Evolutionary conservation across 2,888 invertebrate species (phyloP).

Genomic region (Hanleya hanleyi): DNA sequence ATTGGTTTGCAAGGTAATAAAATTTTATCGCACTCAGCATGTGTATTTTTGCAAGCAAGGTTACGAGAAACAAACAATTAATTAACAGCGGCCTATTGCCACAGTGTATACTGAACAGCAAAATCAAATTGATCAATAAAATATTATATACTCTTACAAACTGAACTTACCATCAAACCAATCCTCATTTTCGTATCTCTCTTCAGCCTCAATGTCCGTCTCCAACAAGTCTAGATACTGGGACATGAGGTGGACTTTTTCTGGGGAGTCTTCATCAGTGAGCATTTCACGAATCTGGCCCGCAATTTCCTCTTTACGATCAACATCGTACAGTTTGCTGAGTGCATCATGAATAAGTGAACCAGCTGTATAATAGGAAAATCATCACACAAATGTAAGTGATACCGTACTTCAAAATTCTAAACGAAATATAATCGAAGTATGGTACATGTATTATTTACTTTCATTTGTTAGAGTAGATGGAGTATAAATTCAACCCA

Average conservation of each 20-base stretch:
- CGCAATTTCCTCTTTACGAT: slow-evolving; percentile 55
- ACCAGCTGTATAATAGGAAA: slow-evolving; percentile 46
- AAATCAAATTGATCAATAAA: background rate
- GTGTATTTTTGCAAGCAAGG: too few species aligned
- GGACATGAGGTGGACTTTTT: slow-evolving; percentile 60
- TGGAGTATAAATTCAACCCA: too few species aligned
- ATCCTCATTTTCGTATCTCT: slow-evolving; percentile 58
- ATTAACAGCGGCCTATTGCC: too few species aligned
- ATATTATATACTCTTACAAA: background rate
- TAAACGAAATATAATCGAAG: background rate
- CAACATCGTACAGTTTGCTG: slow-evolving; percentile 48
- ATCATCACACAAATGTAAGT: background rate
- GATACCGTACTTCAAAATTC: background rate
- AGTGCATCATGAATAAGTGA: slow-evolving; percentile 57
- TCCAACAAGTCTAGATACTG: slow-evolving; percentile 60
- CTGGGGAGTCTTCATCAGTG: slow-evolving; percentile 53
- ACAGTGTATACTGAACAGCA: too few species aligned
- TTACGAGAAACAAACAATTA: too few species aligned
- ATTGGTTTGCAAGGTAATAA: too few species aligned
- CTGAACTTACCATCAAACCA: slow-evolving; percentile 58
- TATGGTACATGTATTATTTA: too few species aligned
- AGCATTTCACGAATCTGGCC: slow-evolving; percentile 58
- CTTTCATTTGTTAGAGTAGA: too few species aligned
- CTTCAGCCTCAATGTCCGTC: slow-evolving; percentile 53
- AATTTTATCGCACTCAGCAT: too few species aligned